phyloP scores from a whole-genome alignment of 37 sponge, comb jelly and placozoan species.

The Bolinopsis microptera region DNA sequence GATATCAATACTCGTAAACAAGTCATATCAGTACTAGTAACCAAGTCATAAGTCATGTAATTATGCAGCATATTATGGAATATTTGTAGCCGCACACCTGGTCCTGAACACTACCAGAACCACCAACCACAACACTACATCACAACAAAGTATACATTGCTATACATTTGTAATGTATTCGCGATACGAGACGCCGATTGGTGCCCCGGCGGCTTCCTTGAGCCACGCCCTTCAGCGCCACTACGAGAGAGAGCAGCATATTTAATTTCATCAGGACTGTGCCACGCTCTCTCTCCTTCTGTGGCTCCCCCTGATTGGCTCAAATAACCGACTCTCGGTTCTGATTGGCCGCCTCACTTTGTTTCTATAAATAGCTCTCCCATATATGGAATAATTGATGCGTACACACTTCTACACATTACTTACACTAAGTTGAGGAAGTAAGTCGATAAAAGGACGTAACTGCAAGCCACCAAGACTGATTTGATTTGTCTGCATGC shows the following conservation, averaged over 20 bases:
- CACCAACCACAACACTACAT: neutral
- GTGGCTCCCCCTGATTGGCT: neutral
- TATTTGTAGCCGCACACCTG: too few relatives aligned
- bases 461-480: neutral
- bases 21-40: too few relatives aligned
- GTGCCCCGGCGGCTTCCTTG: neutral
- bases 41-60: too few relatives aligned
- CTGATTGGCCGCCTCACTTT: constrained; percentile 31
- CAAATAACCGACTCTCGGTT: neutral
- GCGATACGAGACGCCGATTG: neutral
- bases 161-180: neutral
- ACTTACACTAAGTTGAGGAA: constrained; percentile 38
- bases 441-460: constrained; percentile 2
- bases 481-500: neutral
- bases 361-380: constrained; percentile 47
- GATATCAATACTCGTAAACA: too few relatives aligned
- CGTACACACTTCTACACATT: constrained; percentile 17
- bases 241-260: constrained; percentile 16
- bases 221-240: neutral
- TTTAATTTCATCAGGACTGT: constrained; percentile 17
- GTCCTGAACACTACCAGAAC: too few relatives aligned
- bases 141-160: neutral
- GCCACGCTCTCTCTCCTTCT: neutral
- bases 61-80: too few relatives aligned
- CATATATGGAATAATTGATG: constrained; percentile 30